Percentiles rank a stretch among this genome's conserved stretches.
Evolutionary conservation across 2,113 vertebrate species (phyloP).

Genomic region (Turdus rufiventris): DNA sequence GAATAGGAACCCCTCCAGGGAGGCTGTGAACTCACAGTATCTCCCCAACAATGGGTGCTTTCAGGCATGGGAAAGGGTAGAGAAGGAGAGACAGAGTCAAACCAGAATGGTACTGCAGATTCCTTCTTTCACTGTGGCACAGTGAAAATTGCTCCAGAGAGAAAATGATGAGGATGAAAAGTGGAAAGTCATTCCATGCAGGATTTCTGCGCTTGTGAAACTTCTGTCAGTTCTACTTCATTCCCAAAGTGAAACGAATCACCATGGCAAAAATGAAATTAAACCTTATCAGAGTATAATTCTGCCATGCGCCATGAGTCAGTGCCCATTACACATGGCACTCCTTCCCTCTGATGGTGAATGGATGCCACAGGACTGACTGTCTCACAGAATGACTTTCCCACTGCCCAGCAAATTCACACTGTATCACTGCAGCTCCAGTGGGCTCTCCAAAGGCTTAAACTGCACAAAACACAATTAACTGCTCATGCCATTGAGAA

Average conservation of each 20-base stretch:
- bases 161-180: background rate
- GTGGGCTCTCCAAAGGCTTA: background rate
- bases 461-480: background rate
- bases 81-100: background rate
- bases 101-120: background rate
- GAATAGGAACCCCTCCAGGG: background rate
- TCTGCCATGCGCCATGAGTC: background rate
- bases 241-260: background rate
- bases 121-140: background rate
- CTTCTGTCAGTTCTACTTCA: background rate
- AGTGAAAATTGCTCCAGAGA: background rate
- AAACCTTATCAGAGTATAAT: background rate
- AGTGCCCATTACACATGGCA: background rate
- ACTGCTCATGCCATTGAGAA: background rate
- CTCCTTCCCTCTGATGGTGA: background rate
- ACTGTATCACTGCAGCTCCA: background rate
- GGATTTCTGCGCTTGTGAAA: background rate
- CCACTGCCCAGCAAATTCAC: background rate
- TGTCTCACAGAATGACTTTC: background rate
- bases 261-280: background rate
- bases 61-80: background rate
- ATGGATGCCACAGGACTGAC: background rate
- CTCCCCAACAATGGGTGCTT: background rate
- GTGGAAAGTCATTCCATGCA: background rate
- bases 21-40: background rate